A percentile compares a stretch with the other conserved stretches of the same genome.
These are phyloP conservation scores for Tragelaphus buxtoni DNA, from an alignment of 2,113 vertebrate species.

Conservation along the genomic window DNA sequence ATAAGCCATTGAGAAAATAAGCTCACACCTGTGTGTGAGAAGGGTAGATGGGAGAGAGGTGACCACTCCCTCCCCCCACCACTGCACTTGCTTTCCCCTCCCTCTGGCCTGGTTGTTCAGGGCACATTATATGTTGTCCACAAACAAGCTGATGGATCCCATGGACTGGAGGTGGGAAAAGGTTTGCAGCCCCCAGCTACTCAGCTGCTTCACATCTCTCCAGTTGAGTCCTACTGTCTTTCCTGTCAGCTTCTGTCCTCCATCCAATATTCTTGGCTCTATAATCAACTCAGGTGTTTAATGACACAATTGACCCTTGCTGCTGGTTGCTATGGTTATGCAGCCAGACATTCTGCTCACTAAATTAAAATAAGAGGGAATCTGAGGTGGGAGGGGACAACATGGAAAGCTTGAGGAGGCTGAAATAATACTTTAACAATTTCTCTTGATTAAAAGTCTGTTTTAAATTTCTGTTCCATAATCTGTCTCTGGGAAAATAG, in stretches of 20 bases:
- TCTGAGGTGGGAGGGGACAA: neutral
- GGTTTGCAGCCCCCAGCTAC: neutral
- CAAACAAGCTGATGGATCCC: neutral
- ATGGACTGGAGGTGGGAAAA: neutral
- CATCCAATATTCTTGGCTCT: neutral
- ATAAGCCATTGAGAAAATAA: neutral
- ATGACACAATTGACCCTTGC: slow-evolving; percentile 32
- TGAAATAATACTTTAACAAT: slow-evolving; percentile 16
- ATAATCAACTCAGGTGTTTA: slow-evolving; percentile 39
- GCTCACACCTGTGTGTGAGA: neutral
- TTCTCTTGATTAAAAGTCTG: slow-evolving; percentile 11
- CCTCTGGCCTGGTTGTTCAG: neutral
- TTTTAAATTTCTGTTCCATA: neutral
- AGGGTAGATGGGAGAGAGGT: neutral
- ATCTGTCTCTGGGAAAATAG: neutral
- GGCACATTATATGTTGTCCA: neutral
- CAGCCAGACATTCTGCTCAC: slow-evolving; percentile 4
- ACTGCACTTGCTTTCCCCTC: neutral
- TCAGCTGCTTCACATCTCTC: neutral
- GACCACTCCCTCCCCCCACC: neutral
- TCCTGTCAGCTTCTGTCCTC: neutral
- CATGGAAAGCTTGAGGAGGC: neutral
- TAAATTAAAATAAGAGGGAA: slow-evolving; percentile 4
- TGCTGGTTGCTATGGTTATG: slow-evolving; percentile 44
- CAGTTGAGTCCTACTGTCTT: neutral